These are phyloP conservation scores for Drosophila macrospina DNA, from an alignment of 2,888 invertebrate genomes.

Conservation along the genomic window DNA sequence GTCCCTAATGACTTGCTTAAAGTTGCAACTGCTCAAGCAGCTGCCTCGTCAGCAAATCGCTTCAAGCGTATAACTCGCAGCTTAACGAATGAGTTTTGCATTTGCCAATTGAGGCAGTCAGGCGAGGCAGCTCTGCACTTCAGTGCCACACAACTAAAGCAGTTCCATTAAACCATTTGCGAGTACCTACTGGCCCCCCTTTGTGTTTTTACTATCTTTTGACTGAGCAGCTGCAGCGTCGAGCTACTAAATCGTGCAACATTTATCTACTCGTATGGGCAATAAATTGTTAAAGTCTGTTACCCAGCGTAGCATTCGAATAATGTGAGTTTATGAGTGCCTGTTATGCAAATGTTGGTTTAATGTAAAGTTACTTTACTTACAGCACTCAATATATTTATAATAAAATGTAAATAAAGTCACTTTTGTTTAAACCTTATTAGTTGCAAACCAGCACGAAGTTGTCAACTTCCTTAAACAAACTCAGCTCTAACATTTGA, in stretches of 20 bases:
- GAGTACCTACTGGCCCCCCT: background rate
- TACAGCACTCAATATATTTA: background rate
- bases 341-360: constrained; percentile 4
- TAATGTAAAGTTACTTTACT: background rate
- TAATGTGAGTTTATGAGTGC: background rate
- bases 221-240: constrained; percentile 20
- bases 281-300: constrained; percentile 24
- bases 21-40: constrained; percentile 36
- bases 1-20: constrained; percentile 69
- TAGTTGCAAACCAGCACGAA: no score
- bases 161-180: constrained; percentile 3
- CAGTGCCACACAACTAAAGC: constrained; percentile 6
- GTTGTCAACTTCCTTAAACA: no score
- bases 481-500: no score
- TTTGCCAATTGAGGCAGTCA: constrained; percentile 40
- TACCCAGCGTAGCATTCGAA: constrained; percentile 3
- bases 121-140: constrained; percentile 11
- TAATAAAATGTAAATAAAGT: no score
- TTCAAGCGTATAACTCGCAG: constrained; percentile 6
- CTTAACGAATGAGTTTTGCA: constrained; percentile 38
- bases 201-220: background rate
- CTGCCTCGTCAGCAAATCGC: constrained; percentile 34
- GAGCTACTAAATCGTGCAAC: constrained; percentile 19
- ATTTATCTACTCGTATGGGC: constrained; percentile 22
- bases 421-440: no score